Percentiles rank a stretch among this genome's conserved stretches.
phyloP scores from a whole-genome alignment of 2,797 vertebrate genomes.

The Mycteria americana region DNA sequence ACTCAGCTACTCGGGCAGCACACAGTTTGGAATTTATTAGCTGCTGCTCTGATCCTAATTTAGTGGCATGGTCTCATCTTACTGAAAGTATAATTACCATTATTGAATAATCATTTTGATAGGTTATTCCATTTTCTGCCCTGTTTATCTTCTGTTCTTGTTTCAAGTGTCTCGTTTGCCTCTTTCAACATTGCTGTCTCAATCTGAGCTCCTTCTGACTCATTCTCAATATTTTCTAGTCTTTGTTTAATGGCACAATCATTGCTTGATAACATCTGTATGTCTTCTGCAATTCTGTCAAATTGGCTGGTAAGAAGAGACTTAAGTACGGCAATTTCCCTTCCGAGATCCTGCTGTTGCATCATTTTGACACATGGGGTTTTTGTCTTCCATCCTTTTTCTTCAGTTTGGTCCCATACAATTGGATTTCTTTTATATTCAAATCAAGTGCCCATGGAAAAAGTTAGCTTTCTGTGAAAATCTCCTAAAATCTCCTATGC shows the following conservation, averaged over 20 bases:
- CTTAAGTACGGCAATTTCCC: constrained; percentile 45
- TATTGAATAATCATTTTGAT: constrained; percentile 63
- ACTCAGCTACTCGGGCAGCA: neutral
- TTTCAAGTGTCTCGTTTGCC: constrained; percentile 3
- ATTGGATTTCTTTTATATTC: neutral
- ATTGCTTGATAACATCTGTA: constrained; percentile 22
- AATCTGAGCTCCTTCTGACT: neutral
- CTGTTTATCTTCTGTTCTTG: constrained; percentile 44
- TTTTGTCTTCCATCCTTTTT: neutral
- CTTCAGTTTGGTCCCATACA: neutral
- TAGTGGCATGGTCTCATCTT: constrained; percentile 42
- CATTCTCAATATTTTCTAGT: constrained; percentile 31
- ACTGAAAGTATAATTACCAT: constrained; percentile 57
- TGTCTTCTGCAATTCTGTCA: constrained; percentile 47
- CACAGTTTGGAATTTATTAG: constrained; percentile 32
- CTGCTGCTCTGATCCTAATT: constrained; percentile 44
- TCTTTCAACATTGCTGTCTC: constrained; percentile 5
- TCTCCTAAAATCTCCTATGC: neutral
- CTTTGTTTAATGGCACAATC: constrained; percentile 47
- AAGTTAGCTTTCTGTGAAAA: neutral
- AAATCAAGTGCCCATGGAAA: neutral
- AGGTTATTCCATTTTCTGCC: constrained; percentile 56
- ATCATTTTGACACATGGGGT: neutral
- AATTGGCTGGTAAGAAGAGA: constrained; percentile 4
- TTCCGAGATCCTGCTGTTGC: constrained; percentile 13